Base-by-base conservation (phyloP, 2,113 vertebrate species). In the Equus quagga region DNA sequence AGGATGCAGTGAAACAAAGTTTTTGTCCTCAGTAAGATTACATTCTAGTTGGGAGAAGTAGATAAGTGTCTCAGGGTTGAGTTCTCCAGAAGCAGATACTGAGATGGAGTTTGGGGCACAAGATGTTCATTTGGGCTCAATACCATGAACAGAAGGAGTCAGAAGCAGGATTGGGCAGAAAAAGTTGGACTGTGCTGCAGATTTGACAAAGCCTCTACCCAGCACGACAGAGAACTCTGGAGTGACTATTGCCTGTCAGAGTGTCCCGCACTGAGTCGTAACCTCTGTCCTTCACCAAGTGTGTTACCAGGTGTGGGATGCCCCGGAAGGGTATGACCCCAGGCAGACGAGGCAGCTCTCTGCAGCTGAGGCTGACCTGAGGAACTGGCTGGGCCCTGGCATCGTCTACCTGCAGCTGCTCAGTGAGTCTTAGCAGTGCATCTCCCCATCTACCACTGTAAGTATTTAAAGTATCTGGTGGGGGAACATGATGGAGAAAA, bases 61-160 rank as follows among this genome's bases (percentile, higher is more conserved):
- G 79, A 3, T 44, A 41, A 51, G n/a, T 62, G 51, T n/a, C 28
- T 54, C 67, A 21, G 17, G 13, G 18, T 80, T 85, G 70, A n/a
- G 4, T 51, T 88, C 82, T 95, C n/a, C 19, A 70, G 76, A 79
- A 90, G 84, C n/a, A 46, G 31, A n/a, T 0, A 0, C 28, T 46
- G 62, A 72, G 49, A 26, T 79, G 21, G 62, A 93, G 54, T 95
- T 88, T n/a, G 49, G 49, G 81, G 46, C 86, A 18, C 3, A n/a
- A 36, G 44, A 56, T 64, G 64, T 91, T 72, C 60, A 8, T 64
- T 51, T 83, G 76, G 33, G 36, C 75, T 64, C n/a, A 23, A 0
- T 26, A 4, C 13, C 31, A 10, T 75, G 67, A 70, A 58, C 26
- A 31, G 78, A 69, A 31, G 2, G 0, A 17, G 75, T 1, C 2